phyloP scores from a whole-genome alignment of 2,113 vertebrate species.

The Psilopsiagon aurifrons region DNA sequence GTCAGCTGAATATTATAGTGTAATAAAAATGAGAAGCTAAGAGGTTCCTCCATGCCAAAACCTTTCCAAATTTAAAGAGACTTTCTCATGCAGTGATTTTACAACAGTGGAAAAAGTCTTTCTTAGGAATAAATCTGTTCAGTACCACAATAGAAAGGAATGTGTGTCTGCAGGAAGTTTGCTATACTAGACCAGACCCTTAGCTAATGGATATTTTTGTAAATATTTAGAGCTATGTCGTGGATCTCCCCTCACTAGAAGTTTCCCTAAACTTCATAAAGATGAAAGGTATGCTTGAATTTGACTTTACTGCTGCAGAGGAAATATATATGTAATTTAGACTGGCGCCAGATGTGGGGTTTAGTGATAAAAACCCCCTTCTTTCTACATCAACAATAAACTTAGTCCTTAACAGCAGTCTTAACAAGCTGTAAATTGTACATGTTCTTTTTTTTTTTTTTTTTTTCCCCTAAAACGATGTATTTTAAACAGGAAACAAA shows the following conservation, averaged over 20 bases:
- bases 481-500: background rate
- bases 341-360: fast-evolving
- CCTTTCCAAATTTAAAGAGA: background rate
- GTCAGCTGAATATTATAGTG: background rate
- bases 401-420: background rate
- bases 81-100: background rate
- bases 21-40: background rate
- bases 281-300: background rate
- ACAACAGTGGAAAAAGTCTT: background rate
- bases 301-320: background rate
- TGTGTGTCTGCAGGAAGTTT: background rate
- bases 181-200: background rate
- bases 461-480: background rate
- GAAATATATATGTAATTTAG: background rate
- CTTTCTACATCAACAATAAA: background rate
- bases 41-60: background rate
- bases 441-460: background rate
- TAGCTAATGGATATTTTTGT: conserved; percentile 38
- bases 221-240: conserved; percentile 38
- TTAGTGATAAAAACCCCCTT: fast-evolving
- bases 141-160: conserved; percentile 6
- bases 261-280: conserved; percentile 9
- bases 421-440: background rate
- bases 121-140: background rate
- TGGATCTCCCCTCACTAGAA: background rate